These are phyloP conservation scores for Danio aesculapii DNA, from an alignment of 2,797 vertebrate species.

Conservation along the genomic window DNA sequence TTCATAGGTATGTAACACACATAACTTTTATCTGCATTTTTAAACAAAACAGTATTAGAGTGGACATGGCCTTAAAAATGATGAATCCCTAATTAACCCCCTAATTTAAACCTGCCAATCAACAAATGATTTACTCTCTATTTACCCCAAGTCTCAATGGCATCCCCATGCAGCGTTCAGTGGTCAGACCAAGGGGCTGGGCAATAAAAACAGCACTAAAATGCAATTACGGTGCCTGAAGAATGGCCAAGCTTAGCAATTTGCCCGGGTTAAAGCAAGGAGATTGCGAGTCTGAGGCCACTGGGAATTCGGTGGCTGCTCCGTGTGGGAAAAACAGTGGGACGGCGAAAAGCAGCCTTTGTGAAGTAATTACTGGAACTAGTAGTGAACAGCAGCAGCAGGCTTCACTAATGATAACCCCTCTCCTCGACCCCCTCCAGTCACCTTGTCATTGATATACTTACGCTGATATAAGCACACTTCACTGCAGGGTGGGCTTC, in stretches of 20 bases:
- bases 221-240: slow-evolving; percentile 86
- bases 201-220: slow-evolving; percentile 87
- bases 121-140: slow-evolving; percentile 78
- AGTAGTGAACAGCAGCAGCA: slow-evolving; percentile 77
- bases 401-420: slow-evolving; percentile 84
- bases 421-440: slow-evolving; percentile 66
- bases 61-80: slow-evolving; percentile 27
- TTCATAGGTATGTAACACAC: too few relatives aligned
- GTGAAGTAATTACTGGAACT: slow-evolving; percentile 88
- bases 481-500: slow-evolving; percentile 23
- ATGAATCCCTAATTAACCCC: slow-evolving; percentile 58
- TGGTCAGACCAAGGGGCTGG: slow-evolving; percentile 75
- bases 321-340: slow-evolving; percentile 87
- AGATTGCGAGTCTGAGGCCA: slow-evolving; percentile 84
- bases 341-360: slow-evolving; percentile 83
- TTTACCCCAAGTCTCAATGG: slow-evolving; percentile 70
- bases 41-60: too few relatives aligned
- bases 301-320: slow-evolving; percentile 85
- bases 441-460: slow-evolving; percentile 78
- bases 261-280: slow-evolving; percentile 78
- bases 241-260: slow-evolving; percentile 85
- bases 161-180: slow-evolving; percentile 59
- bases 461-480: slow-evolving; percentile 36
- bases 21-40: too few relatives aligned
- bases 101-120: slow-evolving; percentile 71